A percentile compares a stretch with the other conserved stretches of the same genome.
phyloP scores from a whole-genome alignment of 2,888 invertebrate species.

The Tiliacea aurago region DNA sequence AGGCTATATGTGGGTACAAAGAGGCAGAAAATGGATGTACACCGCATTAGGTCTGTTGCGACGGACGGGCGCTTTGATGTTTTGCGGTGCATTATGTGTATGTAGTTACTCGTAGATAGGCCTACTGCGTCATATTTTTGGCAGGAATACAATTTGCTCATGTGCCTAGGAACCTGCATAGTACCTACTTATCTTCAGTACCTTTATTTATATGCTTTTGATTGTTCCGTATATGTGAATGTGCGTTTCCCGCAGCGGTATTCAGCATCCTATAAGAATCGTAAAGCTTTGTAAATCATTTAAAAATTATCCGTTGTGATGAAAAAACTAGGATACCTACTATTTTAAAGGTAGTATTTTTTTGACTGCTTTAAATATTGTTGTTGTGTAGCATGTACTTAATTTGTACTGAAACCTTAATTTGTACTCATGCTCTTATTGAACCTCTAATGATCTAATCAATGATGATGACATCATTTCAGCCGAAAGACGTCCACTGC shows the following conservation, averaged over 20 bases:
- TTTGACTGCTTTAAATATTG: not conserved
- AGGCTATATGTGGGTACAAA: constrained; percentile 52
- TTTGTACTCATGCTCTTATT: not conserved
- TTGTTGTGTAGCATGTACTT: not conserved
- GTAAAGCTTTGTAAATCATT: not conserved
- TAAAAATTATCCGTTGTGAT: not conserved
- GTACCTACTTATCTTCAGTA: not conserved
- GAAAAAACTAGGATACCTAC: not conserved
- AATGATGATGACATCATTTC: too few species aligned
- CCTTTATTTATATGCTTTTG: not conserved
- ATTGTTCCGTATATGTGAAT: not conserved
- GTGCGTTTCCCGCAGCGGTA: not conserved
- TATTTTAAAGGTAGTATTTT: not conserved
- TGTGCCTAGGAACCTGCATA: not conserved
- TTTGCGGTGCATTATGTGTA: constrained; percentile 34
- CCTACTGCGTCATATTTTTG: constrained; percentile 24
- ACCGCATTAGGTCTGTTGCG: constrained; percentile 30
- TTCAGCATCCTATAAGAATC: too few species aligned
- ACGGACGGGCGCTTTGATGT: constrained; percentile 26
- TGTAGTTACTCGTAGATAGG: constrained; percentile 27
- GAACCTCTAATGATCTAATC: too few species aligned
- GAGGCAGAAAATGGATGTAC: constrained; percentile 60
- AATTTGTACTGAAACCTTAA: not conserved
- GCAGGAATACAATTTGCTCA: not conserved
- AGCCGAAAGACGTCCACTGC: too few species aligned